Conservation (phyloP, 2,888 invertebrate genomes). For the Oeneis ivallda region DNA sequence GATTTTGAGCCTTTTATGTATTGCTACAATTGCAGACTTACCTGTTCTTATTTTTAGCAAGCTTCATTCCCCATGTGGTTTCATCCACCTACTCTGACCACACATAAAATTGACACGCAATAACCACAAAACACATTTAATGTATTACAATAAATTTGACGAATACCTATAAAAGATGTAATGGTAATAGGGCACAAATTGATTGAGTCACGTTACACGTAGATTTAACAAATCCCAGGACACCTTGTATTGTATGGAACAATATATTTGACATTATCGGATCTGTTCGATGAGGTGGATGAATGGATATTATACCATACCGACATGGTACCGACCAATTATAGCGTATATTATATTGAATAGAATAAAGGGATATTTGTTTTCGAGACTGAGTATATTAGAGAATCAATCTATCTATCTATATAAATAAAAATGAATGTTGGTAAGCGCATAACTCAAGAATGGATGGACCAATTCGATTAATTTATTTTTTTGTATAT, state of each 20-base stretch:
- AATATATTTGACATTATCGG: constrained; percentile 13
- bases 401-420: too few relatives aligned
- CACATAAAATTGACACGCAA: constrained; percentile 5
- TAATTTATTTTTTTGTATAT: too few relatives aligned
- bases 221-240: constrained; percentile 19
- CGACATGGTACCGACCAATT: not conserved
- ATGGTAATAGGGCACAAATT: constrained; percentile 17
- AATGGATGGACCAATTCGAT: too few relatives aligned
- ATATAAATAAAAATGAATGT: too few relatives aligned
- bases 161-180: constrained; percentile 5
- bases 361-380: not conserved
- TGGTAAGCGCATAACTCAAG: too few relatives aligned
- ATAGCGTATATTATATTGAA: not conserved
- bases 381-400: not conserved
- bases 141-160: not conserved
- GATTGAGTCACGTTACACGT: constrained; percentile 9
- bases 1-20: too few relatives aligned
- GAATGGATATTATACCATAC: constrained; percentile 4
- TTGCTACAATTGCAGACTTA: constrained; percentile 12
- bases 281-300: constrained; percentile 13
- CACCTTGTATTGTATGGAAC: constrained; percentile 13
- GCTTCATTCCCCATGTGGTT: not conserved
- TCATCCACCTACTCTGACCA: not conserved
- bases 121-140: constrained; percentile 9
- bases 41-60: constrained; percentile 5